Conservation (phyloP, 2,797 vertebrate species). For the Sebastes alutus region DNA sequence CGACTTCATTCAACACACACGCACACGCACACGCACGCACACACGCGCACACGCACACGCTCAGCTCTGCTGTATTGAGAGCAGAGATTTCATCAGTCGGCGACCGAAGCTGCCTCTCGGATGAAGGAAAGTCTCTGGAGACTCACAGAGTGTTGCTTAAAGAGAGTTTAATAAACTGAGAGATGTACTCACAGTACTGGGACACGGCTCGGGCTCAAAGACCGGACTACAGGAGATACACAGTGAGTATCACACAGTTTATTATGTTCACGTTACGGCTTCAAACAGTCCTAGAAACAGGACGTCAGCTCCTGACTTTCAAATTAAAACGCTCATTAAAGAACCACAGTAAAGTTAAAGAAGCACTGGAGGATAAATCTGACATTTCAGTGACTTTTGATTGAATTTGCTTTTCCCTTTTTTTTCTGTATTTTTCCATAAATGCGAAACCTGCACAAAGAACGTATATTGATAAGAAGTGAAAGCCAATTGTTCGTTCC, state of each 20-base stretch:
- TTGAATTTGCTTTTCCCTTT: no score
- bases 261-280: neutral
- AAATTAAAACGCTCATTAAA: no score
- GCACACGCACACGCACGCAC: neutral
- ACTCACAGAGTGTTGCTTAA: no score
- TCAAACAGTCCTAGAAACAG: neutral
- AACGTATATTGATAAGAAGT: no score
- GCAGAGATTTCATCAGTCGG: neutral
- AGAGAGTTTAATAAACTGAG: neutral
- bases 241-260: slow-evolving; percentile 72
- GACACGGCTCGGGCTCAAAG: slow-evolving; percentile 45
- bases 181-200: slow-evolving; percentile 71
- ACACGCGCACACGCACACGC: neutral
- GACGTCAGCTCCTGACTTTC: no score
- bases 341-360: no score
- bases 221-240: slow-evolving; percentile 74
- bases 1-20: neutral
- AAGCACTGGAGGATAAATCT: no score
- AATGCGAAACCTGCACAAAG: no score
- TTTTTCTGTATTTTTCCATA: rapidly evolving
- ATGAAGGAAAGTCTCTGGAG: neutral
- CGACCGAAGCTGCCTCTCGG: neutral
- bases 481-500: no score
- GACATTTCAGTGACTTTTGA: no score
- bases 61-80: neutral